Evolutionary conservation across 1,140 invertebrate species (phyloP), one percentile per base, ranked within the genome.

Genomic region (Parasteatoda tepidariorum): DNA sequence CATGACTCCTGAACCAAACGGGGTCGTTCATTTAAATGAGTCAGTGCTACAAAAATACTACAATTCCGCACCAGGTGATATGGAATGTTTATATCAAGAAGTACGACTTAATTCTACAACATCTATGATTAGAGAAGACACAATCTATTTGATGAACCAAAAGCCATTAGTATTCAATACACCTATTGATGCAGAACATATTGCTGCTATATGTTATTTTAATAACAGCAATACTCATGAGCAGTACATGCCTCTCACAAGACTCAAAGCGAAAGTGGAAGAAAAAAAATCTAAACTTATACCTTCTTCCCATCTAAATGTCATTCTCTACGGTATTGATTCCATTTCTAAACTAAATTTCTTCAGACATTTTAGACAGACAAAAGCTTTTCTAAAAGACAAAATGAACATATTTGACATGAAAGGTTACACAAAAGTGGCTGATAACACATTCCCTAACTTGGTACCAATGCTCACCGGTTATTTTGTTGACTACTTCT

Each of bases 261-360:
- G 26, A n/a, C n/a, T 75, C 6, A 75, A 76, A 48, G 9, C 68
- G 22, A 68, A 82, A 73, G 33, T 54, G 11, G 48, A 78, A 41
- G 22, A 24, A 11, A 48, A 26, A 41, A 70, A 41, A 34, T 34
- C 18, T 7, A 54, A 41, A n/a, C 1, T 34, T 11, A 15, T 22
- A 34, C 55, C 61, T 24, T 24, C 7, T 13, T 34, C n/a, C 5
- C 41, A n/a, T n/a, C n/a, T 84, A 2, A 88, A 86, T 64, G 88
- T 92, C 15, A 84, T 91, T 2, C 88, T 92, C 78, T 82, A 92
- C 11, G 92, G 91, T 1, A 86, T 92, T 5, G 92, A 92, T 87
- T 91, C 91, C 0, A 89, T 92, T 28, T 92, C 92, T 2, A 88
- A 91, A 26, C 87, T 91, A n/a, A 92, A 92, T 87, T 91, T 91